These are phyloP conservation scores for Axinella damicornis DNA, from an alignment of 37 sponge, comb jelly and placozoan genomes.

Conservation along the genomic window DNA sequence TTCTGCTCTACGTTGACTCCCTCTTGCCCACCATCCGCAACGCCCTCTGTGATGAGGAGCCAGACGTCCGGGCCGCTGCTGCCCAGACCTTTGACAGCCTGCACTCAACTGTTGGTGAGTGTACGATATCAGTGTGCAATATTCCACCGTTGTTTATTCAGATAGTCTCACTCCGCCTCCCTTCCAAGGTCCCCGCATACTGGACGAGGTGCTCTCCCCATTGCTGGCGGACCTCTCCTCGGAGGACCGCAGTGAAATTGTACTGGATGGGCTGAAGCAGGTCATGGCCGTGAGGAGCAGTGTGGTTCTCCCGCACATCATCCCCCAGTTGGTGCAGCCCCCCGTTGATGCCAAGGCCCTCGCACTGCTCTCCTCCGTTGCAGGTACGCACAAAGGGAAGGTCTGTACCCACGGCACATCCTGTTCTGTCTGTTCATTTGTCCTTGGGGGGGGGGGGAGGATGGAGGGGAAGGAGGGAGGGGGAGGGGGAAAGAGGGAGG, in stretches of 20 bases:
- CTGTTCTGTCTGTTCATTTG: background rate
- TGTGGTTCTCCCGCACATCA: conserved; percentile 90
- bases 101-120: conserved; percentile 88
- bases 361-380: conserved; percentile 92
- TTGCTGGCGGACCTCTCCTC: conserved; percentile 68
- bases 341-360: conserved; percentile 92
- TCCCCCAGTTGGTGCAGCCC: conserved; percentile 86
- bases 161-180: background rate
- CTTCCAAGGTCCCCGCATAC: conserved; percentile 64
- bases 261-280: conserved; percentile 92
- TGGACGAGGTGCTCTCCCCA: conserved; percentile 89
- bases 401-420: too few species aligned
- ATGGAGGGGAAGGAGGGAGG: too few species aligned
- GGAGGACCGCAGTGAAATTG: conserved; percentile 61
- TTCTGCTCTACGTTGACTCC: conserved; percentile 78
- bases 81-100: conserved; percentile 93
- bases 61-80: conserved; percentile 92
- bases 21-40: conserved; percentile 82
- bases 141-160: too few species aligned
- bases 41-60: conserved; percentile 81
- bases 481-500: too few species aligned
- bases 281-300: conserved; percentile 93
- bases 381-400: conserved; percentile 48
- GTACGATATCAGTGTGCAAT: too few species aligned
- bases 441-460: background rate